Conservation (phyloP, 2,113 vertebrate species). For the Motacilla tschutschensis region DNA sequence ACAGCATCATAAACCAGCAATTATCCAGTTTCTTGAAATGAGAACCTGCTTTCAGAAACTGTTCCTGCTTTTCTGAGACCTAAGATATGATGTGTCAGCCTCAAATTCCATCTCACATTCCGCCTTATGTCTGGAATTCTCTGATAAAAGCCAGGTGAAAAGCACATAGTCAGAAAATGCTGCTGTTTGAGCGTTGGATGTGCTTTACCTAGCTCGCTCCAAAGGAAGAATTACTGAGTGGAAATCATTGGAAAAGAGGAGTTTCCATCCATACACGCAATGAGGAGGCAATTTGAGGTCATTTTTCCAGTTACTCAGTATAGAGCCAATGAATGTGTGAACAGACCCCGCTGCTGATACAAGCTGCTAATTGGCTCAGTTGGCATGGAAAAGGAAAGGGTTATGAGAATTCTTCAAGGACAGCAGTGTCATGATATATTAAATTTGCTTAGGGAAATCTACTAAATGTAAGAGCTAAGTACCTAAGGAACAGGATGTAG, state of each 20-base stretch:
- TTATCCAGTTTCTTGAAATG: background rate
- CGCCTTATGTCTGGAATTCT: background rate
- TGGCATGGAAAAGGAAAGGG: background rate
- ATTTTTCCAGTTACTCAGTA: background rate
- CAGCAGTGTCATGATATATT: background rate
- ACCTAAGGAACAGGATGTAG: background rate
- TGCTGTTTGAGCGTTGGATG: accelerated
- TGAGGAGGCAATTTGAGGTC: background rate
- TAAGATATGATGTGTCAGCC: background rate
- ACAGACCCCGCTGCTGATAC: background rate
- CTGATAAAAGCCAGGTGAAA: background rate
- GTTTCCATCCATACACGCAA: background rate
- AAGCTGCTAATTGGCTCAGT: background rate
- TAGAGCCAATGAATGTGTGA: background rate
- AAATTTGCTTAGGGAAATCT: background rate
- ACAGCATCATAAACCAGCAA: background rate
- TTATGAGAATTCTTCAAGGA: background rate
- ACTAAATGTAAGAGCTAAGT: background rate
- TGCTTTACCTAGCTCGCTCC: background rate
- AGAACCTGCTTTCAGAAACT: background rate
- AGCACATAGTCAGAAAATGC: background rate
- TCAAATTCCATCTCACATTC: background rate
- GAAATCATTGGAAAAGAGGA: background rate
- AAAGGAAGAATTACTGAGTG: background rate
- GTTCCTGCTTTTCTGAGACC: background rate